Evolutionary conservation across 2,797 vertebrate species (phyloP).

Genomic region (Sternotherus odoratus): DNA sequence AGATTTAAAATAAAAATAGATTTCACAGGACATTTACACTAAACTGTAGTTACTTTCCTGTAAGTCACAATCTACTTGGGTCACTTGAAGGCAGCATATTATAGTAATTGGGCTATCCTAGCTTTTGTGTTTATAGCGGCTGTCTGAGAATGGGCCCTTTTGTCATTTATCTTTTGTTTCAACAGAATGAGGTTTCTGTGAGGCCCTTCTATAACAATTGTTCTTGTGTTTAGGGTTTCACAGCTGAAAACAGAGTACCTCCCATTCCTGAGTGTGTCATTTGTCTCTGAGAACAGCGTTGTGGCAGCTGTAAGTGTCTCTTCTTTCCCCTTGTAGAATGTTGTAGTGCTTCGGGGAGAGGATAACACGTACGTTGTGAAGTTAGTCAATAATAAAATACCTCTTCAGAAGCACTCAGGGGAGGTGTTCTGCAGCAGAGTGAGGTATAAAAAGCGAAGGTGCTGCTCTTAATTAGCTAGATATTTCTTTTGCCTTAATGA

Average conservation of each 20-base stretch:
- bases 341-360: not conserved
- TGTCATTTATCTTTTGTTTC: conserved; percentile 14
- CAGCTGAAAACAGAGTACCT: conserved; percentile 98
- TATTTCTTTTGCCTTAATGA: not conserved
- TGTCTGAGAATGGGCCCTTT: conserved; percentile 18
- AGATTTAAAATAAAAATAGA: not conserved
- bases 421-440: not conserved
- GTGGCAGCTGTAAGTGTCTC: conserved; percentile 93
- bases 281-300: conserved; percentile 96
- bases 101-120: not conserved
- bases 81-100: not conserved
- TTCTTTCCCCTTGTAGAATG: not conserved
- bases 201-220: conserved; percentile 54
- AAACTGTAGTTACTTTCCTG: not conserved
- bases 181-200: not conserved
- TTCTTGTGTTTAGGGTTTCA: conserved; percentile 88
- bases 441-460: not conserved
- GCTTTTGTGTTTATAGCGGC: not conserved
- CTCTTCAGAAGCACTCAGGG: not conserved
- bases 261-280: conserved; percentile 95
- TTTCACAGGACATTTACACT: not conserved
- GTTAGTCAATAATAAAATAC: not conserved
- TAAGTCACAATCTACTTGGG: not conserved
- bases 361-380: not conserved
- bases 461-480: not conserved